These are phyloP conservation scores for Drosophila triauraria DNA, from an alignment of 1,140 invertebrate genomes.

Conservation along the genomic window DNA sequence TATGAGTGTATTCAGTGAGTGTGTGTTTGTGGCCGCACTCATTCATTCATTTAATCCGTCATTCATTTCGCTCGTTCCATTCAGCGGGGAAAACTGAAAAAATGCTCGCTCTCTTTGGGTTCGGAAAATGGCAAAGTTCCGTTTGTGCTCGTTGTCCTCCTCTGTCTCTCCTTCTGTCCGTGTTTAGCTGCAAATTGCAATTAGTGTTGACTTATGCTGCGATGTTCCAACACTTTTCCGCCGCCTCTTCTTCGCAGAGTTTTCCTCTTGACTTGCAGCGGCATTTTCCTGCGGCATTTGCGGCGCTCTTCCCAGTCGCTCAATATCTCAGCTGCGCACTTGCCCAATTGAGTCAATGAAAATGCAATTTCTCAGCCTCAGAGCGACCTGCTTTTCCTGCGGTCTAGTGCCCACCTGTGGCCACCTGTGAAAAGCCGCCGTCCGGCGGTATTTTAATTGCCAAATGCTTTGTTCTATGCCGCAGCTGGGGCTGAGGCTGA, in stretches of 20 bases:
- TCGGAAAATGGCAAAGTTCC: slow-evolving; percentile 34
- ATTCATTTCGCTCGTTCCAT: slow-evolving; percentile 42
- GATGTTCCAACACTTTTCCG: slow-evolving; percentile 28
- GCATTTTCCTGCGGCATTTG: slow-evolving; percentile 42
- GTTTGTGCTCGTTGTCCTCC: slow-evolving; percentile 11
- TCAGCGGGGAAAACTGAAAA: slow-evolving; percentile 38
- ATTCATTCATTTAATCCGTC: slow-evolving; percentile 11
- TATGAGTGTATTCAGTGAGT: slow-evolving; percentile 1
- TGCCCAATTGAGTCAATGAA: slow-evolving; percentile 35
- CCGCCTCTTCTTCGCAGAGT: not conserved
- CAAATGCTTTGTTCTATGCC: slow-evolving; percentile 63
- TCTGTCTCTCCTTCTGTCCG: slow-evolving; percentile 19
- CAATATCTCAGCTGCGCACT: slow-evolving; percentile 19
- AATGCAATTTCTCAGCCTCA: slow-evolving; percentile 40
- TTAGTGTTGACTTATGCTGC: slow-evolving; percentile 81
- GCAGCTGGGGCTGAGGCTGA: slow-evolving; percentile 7
- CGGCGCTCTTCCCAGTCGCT: slow-evolving; percentile 33
- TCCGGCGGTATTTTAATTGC: slow-evolving; percentile 67
- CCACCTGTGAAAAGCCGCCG: slow-evolving; percentile 34
- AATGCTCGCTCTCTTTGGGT: slow-evolving; percentile 30
- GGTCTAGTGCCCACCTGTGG: slow-evolving; percentile 25
- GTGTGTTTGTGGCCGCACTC: not conserved
- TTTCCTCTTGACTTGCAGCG: slow-evolving; percentile 6
- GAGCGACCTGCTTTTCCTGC: slow-evolving; percentile 7
- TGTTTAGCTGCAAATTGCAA: slow-evolving; percentile 75